Conservation (phyloP, 2,797 vertebrate species). For the Enteromius treurensis region DNA sequence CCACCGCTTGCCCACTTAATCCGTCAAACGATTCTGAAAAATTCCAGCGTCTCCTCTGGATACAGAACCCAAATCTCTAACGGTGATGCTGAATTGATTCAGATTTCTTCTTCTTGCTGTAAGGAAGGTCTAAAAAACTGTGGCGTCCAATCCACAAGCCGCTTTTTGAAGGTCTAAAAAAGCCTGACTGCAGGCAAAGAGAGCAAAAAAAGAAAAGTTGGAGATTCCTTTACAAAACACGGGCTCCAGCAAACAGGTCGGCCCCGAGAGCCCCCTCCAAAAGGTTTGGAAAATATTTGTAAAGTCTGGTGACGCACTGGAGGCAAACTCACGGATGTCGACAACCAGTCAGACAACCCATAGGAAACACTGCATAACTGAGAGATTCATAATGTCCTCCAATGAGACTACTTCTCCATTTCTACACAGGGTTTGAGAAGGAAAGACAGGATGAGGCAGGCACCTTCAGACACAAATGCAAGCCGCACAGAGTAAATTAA, state of each 20-base stretch:
- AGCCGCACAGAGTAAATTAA: constrained; percentile 76
- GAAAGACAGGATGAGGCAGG: constrained; percentile 50
- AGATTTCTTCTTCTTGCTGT: neutral
- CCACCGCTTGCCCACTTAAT: constrained; percentile 40
- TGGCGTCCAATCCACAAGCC: constrained; percentile 13
- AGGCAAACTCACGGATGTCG: constrained; percentile 2
- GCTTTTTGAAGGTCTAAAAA: constrained; percentile 35
- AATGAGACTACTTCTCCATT: constrained; percentile 21
- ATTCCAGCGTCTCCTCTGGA: constrained; percentile 15
- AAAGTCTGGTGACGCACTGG: constrained; percentile 29
- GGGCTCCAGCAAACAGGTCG: constrained; percentile 38
- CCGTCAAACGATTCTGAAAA: constrained; percentile 9
- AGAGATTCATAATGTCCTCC: constrained; percentile 48
- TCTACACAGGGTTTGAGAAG: constrained; percentile 7
- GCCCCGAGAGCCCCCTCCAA: constrained; percentile 16
- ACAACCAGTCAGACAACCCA: constrained; percentile 31
- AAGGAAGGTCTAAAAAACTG: neutral
- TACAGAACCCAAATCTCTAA: constrained; percentile 21
- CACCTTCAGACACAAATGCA: constrained; percentile 62
- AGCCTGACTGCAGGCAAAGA: constrained; percentile 15
- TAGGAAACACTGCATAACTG: constrained; percentile 54
- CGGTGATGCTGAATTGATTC: neutral
- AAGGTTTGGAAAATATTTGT: constrained; percentile 35
- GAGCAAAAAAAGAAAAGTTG: neutral
- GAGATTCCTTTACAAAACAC: constrained; percentile 42